Evolutionary conservation across 37 sponge, comb jelly and placozoan species (phyloP), one percentile per base, ranked within the genome.

Genomic region (Halisarca cf. caerulea): DNA sequence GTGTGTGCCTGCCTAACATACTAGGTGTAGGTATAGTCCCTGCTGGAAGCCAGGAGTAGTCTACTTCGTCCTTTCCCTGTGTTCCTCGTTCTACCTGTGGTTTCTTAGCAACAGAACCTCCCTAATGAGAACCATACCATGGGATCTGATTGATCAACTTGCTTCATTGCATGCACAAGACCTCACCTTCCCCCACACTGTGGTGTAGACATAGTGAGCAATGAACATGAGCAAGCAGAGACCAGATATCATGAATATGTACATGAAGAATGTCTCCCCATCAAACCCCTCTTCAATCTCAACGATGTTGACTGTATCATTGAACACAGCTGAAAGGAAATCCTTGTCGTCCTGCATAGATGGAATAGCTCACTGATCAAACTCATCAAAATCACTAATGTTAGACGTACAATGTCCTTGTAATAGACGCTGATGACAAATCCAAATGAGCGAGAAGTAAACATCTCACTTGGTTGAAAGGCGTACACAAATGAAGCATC

Each of bases 221-320:
- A 95, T 82, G 79, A 95, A 95, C 92, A 91, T 89, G 15, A 95
- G 75, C 1, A 95, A 85, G 41, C 82, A 85, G 18, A 95, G 40
- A 0, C 95, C 95, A 66, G 95, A 90, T 25, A 92, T 81, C 95
- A 95, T 95, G 84, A 95, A 92, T 66, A 95, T 83, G 57, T 95
- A 95, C 95, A 95, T 95, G 88, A 95, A 95, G 88, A 95, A 95
- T 86, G 97, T 96, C 66, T 95, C 92, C 17, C 88, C 91, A 78
- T 98, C 96, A 88, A 96, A 95, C 15, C 92, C 90, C 61, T 98
- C 99, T 37, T 95, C 94, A 3, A 87, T 33, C 72, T 98, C 99
- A 18, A 96, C 57, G 30, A 96, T 88, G 58, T 94, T 92, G 79
- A 98, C 86, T 34, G 99, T 98, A 40, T 90, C 91, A 58, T 98